phyloP scores from a whole-genome alignment of 1,140 invertebrate species.

The Caenorhabditis brenneri region DNA sequence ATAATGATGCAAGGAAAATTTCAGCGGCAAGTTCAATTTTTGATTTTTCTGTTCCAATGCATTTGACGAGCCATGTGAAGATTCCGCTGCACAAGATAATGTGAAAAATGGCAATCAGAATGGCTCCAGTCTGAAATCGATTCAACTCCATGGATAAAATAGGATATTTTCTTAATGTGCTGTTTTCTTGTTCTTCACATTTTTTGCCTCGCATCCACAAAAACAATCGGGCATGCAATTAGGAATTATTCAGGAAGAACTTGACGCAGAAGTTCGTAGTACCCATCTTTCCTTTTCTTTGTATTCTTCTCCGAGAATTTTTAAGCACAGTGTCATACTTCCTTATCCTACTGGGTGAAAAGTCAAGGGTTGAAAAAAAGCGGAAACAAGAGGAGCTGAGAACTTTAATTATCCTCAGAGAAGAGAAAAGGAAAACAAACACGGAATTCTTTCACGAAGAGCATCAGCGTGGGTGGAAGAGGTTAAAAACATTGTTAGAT shows the following conservation, averaged over 20 bases:
- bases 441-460: not conserved
- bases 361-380: not conserved
- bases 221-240: slow-evolving; percentile 8
- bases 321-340: not conserved
- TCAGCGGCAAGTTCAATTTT: not conserved
- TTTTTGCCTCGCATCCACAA: not conserved
- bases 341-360: not conserved
- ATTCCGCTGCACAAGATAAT: slow-evolving; percentile 16
- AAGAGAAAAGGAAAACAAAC: not conserved
- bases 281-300: not conserved
- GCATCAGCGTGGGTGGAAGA: not conserved
- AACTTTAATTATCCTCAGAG: slow-evolving; percentile 29
- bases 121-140: slow-evolving; percentile 31
- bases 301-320: not conserved
- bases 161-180: not conserved
- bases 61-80: slow-evolving; percentile 33
- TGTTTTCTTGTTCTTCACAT: not conserved
- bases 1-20: not conserved
- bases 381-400: not conserved
- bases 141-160: not conserved
- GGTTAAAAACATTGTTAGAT: too few relatives aligned
- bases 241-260: slow-evolving; percentile 10
- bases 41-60: not conserved
- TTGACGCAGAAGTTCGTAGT: not conserved
- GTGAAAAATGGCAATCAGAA: slow-evolving; percentile 30